Conservation (phyloP, 2,797 vertebrate genomes). For the Spinibarbus caldwelli region DNA sequence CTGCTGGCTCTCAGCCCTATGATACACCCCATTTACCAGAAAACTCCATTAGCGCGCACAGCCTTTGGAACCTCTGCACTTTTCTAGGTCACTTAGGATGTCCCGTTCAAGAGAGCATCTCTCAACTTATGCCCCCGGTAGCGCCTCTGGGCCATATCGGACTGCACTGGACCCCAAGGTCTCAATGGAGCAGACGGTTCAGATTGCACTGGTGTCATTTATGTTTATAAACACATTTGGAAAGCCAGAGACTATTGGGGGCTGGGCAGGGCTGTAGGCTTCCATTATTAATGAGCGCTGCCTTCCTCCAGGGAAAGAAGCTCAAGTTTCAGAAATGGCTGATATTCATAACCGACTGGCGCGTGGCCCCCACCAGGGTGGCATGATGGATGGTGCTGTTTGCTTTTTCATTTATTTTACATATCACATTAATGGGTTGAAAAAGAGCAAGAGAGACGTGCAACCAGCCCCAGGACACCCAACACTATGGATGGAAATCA, state of each 20-base stretch:
- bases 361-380: conserved; percentile 9
- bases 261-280: conserved; percentile 39
- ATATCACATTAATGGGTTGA: conserved; percentile 54
- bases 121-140: background rate
- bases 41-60: conserved; percentile 9
- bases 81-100: conserved; percentile 32
- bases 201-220: conserved; percentile 22
- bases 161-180: conserved; percentile 25
- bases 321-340: conserved; percentile 40
- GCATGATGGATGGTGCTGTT: conserved; percentile 71
- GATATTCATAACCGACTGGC: conserved; percentile 42
- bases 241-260: conserved; percentile 24
- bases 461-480: conserved; percentile 48
- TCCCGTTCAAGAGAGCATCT: background rate
- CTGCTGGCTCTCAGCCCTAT: conserved; percentile 9
- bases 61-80: conserved; percentile 16
- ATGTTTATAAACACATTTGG: conserved; percentile 41
- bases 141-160: background rate
- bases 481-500: background rate
- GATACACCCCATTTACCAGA: conserved; percentile 14
- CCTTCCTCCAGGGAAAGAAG: conserved; percentile 42
- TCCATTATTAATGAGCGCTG: conserved; percentile 58
- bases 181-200: conserved; percentile 12
- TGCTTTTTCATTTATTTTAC: conserved; percentile 68
- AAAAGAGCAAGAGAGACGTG: conserved; percentile 26